Evolutionary conservation across 2,797 vertebrate genomes (phyloP), one percentile per base, ranked within the genome.

Genomic region (Cossypha polioptera): DNA sequence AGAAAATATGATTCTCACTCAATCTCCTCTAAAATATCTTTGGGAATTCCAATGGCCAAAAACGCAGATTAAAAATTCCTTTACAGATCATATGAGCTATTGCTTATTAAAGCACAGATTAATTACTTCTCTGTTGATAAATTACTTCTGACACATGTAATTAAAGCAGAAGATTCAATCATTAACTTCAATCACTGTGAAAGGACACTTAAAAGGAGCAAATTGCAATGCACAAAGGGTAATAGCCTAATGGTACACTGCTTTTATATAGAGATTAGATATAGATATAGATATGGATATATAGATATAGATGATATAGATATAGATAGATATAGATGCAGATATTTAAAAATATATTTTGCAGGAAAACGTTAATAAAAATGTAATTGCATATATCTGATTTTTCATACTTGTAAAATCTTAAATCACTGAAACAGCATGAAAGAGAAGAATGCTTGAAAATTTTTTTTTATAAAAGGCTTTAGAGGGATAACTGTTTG

Each of bases 71-170:
- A 68, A 92, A 94, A 88, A 66, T 51, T 88, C 17, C 82, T 82
- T 73, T 96, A 84, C 69, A 94, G 80, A 91, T 95, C 80, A 83
- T 76, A 69, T 55, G 35, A 87, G 63, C 73, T 83, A 92, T 69
- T 92, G 50, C 75, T 96, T 95, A 95, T 95, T 97, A 97, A 97
- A 85, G 25, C 50, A 73, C 1, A 9, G 43, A 97, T 96, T 93
- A 97, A 96, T 92, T 96, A 95, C 43, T 96, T 96, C 16, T 88
- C 68, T 45, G 62, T 62, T 96, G 93, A 97, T 91, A 94, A 95
- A 96, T 96, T 96, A 94, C 51, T 97, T 97, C 35, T 96, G 95
- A 94, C 86, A 95, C 29, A 47, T 54, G 29, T 82, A 95, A 94
- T 95, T 96, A 88, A 84, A 93, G 86, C 63, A 94, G 81, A 92